Evolutionary conservation across 2,797 vertebrate genomes (phyloP).

Genomic region (Eleutherodactylus coqui): DNA sequence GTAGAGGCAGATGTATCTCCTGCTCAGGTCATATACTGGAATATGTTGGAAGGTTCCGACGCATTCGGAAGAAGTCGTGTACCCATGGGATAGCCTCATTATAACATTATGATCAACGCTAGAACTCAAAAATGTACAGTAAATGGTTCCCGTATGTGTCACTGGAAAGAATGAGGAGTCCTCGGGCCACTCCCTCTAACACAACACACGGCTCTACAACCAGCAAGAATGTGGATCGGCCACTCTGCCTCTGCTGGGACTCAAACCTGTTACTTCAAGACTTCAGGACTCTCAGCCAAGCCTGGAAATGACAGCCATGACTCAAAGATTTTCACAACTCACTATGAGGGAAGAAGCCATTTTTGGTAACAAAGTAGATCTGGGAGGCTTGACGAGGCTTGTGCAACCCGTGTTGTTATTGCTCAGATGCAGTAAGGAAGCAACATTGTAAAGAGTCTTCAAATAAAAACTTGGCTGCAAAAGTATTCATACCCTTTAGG

Average conservation of each 20-base stretch:
- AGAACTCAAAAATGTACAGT: constrained; percentile 2
- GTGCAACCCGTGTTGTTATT: too few relatives aligned
- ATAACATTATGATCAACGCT: background rate
- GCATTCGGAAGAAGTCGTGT: background rate
- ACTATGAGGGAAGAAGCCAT: too few relatives aligned
- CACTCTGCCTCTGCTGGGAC: background rate
- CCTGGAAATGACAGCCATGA: background rate
- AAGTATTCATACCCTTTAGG: background rate
- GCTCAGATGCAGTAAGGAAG: background rate
- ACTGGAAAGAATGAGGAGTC: background rate
- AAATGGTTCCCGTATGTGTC: constrained; percentile 10
- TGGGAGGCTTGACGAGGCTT: too few relatives aligned
- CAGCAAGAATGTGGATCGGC: constrained; percentile 30
- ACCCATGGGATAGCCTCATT: background rate
- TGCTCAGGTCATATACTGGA: too few relatives aligned
- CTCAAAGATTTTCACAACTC: too few relatives aligned
- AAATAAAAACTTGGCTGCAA: background rate
- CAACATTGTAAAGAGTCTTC: background rate
- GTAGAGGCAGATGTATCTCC: too few relatives aligned
- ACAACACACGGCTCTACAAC: constrained; percentile 12
- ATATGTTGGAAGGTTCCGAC: background rate
- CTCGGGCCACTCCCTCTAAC: constrained; percentile 1
- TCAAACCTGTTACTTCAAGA: constrained; percentile 8
- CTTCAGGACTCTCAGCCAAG: background rate
- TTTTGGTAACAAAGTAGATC: too few relatives aligned